Conservation (phyloP, 2,113 vertebrate genomes). For the Haemorhous mexicanus region DNA sequence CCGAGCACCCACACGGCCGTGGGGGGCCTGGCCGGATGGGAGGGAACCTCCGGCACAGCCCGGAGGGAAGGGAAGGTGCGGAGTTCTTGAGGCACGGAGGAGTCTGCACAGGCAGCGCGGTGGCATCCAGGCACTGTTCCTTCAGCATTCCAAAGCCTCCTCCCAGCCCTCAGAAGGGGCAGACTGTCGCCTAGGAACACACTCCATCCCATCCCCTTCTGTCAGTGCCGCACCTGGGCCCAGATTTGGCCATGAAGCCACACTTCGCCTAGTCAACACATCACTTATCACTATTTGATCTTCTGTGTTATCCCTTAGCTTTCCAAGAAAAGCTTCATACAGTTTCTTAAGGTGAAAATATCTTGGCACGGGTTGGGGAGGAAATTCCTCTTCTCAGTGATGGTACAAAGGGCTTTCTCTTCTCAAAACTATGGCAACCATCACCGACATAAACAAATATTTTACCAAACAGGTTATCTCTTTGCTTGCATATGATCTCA, state of each 20-base stretch:
- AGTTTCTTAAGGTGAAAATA: not conserved
- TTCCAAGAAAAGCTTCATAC: not conserved
- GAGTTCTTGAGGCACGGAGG: rapidly evolving
- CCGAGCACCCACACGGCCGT: rapidly evolving
- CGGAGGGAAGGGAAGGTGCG: rapidly evolving
- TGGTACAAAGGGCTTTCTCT: not conserved
- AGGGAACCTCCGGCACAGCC: too few species aligned
- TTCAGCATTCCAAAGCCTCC: not conserved
- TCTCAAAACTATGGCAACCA: not conserved
- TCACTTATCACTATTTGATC: not conserved
- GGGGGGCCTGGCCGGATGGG: too few species aligned
- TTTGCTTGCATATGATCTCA: not conserved
- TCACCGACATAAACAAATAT: not conserved
- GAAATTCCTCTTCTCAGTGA: not conserved
- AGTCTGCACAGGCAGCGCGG: too few species aligned
- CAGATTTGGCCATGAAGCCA: not conserved
- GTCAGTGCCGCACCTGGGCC: rapidly evolving
- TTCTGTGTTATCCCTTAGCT: not conserved
- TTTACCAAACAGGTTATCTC: not conserved
- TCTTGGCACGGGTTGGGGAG: not conserved
- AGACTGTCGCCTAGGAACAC: not conserved
- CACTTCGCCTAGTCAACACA: not conserved
- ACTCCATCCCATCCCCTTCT: rapidly evolving
- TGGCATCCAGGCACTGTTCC: not conserved
- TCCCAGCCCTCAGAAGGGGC: not conserved